Base-by-base conservation (phyloP, 1,140 invertebrate species). In the Drosophila takahashii region DNA sequence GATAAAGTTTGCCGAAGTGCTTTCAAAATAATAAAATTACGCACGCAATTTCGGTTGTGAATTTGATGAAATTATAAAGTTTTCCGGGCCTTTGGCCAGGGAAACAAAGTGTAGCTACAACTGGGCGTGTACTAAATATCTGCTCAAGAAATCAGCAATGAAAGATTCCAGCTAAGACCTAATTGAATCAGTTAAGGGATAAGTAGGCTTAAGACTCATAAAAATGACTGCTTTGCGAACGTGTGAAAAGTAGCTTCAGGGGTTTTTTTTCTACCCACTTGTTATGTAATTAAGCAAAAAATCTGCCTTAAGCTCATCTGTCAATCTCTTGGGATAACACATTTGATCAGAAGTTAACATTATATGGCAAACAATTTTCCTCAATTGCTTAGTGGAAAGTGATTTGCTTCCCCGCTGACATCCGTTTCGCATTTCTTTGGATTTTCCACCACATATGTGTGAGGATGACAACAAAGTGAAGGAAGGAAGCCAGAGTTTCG, bases 21-120 rank as follows among this genome's bases (percentile, higher is more conserved):
- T 87, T 86, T 86, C 83, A 81, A 79, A 86, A 86, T 86, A 86
- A 86, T 87, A 79, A 86, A 87, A 87, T 86, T 81, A 86, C 71
- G 81, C 79, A 86, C 81, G 75, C 83, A 86, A 87, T 87, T 87
- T 87, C 27, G 84, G 79, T 76, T 86, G 69, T 87, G 79, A 86
- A 72, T 87, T 83, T 86, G 79, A 86, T 86, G 79, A 83, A 86
- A 86, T 86, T 86, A 86, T 59, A 86, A 86, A 86, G 79, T 86
- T 86, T 75, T 61, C 47, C 60, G n/a, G 45, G 47, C 44, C 32
- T 32, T 11, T 44, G 53, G 29, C 57, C 60, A 70, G 16, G 26
- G 29, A 29, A 54, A 52, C 13, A 10, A 52, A 48, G 41, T 44
- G 29, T 32, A 9, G 8, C 7, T 32, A 16, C 16, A 41, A 16